Evolutionary conservation across 2,113 vertebrate genomes (phyloP), one percentile per base, ranked within the genome.

Genomic region (Mirounga angustirostris): DNA sequence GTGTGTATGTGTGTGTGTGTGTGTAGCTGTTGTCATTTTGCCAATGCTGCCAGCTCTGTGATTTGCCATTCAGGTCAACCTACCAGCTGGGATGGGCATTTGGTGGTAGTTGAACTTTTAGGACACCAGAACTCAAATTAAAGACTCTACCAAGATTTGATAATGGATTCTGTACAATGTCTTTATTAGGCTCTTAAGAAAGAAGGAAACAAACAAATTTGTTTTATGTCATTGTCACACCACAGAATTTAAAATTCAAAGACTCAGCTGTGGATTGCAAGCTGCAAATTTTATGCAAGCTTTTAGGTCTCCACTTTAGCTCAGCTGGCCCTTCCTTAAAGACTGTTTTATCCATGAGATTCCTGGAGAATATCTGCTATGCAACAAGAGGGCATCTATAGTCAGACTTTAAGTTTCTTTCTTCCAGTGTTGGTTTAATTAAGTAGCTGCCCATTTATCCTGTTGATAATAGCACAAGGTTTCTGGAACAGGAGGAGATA

Each of bases 151-250:
- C 74, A 97, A 81, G 26, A 28, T 2, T 78, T 90, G n/a, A 76
- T 96, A 96, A 94, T 97, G 79, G 89, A 95, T 93, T 85, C 78
- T 91, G 33, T 33, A 43, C 58, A 79, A 83, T 43, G 52, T 93
- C 65, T 96, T 96, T 84, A 95, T 90, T 97, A 92, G 87, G n/a
- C 61, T 98, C 84, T 97, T 94, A 83, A 90, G 61, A 78, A 89
- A 89, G 67, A 95, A 94, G 65, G 7, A 97, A 96, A 95, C 71
- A 96, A 82, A 94, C n/a, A 92, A 94, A 95, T 52, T 67, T 90
- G 36, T 65, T 83, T 97, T 96, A 74, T 95, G 12, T 91, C 19
- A 74, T 96, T 90, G 19, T 91, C 52, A 95, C 19, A 56, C 6
- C 54, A 67, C 85, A 96, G 1, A 94, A 87, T 95, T 97, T 98